Evolutionary conservation across 2,113 vertebrate species (phyloP).

Genomic region (Microcebus jonahi): DNA sequence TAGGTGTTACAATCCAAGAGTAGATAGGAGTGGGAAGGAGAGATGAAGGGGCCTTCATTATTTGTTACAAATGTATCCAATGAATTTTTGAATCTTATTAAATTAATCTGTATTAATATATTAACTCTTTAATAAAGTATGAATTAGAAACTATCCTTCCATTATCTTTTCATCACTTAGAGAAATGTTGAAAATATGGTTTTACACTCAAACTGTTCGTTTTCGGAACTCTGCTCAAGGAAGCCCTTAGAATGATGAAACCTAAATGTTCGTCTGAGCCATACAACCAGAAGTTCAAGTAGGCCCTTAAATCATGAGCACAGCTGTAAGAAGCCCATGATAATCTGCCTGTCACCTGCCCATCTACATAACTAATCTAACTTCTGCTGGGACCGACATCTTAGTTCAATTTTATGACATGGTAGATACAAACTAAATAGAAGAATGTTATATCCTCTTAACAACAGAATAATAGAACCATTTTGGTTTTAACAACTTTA

Average conservation of each 20-base stretch:
- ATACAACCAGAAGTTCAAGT: background rate
- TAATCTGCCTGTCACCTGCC: background rate
- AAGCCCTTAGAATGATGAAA: background rate
- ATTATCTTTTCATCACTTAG: background rate
- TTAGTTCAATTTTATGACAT: background rate
- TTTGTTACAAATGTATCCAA: background rate
- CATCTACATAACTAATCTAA: background rate
- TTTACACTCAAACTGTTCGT: background rate
- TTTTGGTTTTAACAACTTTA: background rate
- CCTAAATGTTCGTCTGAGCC: background rate
- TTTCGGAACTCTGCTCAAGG: background rate
- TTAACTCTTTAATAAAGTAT: background rate
- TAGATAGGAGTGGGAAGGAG: background rate
- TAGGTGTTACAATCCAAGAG: background rate
- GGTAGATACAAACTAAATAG: background rate
- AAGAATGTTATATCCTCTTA: background rate
- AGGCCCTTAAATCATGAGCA: background rate
- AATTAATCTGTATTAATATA: background rate
- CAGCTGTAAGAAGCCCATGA: fast-evolving
- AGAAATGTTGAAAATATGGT: background rate
- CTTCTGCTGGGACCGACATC: background rate
- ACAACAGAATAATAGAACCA: background rate
- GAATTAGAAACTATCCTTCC: background rate
- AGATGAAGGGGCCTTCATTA: background rate
- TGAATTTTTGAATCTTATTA: background rate